phyloP scores from a whole-genome alignment of 2,797 vertebrate genomes.

The Benthosema pterotum region DNA sequence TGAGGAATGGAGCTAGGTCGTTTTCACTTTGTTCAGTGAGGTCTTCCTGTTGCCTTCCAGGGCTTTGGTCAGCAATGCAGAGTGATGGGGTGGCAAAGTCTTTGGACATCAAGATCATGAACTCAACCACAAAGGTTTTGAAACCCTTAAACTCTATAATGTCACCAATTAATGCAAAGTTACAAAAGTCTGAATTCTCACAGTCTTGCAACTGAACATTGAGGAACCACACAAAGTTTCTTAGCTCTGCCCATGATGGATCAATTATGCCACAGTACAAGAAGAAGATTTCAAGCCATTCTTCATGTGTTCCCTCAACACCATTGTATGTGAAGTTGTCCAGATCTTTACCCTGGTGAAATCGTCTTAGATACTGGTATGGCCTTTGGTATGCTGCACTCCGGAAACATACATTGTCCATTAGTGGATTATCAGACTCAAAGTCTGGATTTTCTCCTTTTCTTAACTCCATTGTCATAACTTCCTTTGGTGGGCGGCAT shows the following conservation, averaged over 20 bases:
- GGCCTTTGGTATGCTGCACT: conserved; percentile 91
- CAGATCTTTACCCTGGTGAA: conserved; percentile 75
- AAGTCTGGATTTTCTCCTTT: conserved; percentile 37
- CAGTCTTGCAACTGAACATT: conserved; percentile 91
- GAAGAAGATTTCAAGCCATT: conserved; percentile 92
- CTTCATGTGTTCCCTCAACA: conserved; percentile 83
- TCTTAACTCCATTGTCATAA: conserved; percentile 78
- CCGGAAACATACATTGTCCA: conserved; percentile 87
- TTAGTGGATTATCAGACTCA: conserved; percentile 76
- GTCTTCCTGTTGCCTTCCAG: conserved; percentile 71
- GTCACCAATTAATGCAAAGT: conserved; percentile 81
- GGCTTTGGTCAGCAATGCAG: conserved; percentile 90
- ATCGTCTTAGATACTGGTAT: conserved; percentile 90
- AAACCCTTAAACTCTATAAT: conserved; percentile 88
- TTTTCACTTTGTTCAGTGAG: conserved; percentile 79
- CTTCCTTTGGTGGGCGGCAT: conserved; percentile 90
- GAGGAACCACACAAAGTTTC: conserved; percentile 92
- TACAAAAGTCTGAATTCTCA: conserved; percentile 90
- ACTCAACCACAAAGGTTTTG: conserved; percentile 93
- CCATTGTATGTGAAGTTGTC: conserved; percentile 82
- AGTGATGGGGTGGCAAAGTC: conserved; percentile 96
- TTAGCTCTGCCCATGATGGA: conserved; percentile 94
- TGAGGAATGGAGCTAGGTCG: conserved; percentile 88
- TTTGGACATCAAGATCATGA: conserved; percentile 97
- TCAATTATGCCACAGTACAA: conserved; percentile 87